phyloP scores from a whole-genome alignment of 2,797 vertebrate genomes.

The Hydrophis major region DNA sequence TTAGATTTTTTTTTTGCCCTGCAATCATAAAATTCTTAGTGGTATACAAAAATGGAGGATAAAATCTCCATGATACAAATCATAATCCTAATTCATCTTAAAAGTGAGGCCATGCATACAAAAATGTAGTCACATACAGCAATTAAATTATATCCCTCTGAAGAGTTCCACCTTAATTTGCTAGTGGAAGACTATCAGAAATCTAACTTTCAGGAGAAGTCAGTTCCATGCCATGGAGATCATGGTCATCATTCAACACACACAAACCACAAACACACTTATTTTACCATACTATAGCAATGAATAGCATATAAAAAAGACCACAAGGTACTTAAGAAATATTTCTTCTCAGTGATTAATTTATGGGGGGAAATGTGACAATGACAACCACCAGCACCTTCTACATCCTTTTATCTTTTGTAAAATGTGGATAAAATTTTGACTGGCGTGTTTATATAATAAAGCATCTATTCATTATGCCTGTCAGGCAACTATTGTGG shows the following conservation, averaged over 20 bases:
- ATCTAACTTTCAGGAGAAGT: background rate
- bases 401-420: conserved; percentile 42
- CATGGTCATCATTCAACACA: background rate
- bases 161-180: background rate
- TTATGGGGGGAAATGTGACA: conserved; percentile 45
- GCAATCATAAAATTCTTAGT: background rate
- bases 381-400: conserved; percentile 27
- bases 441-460: conserved; percentile 68
- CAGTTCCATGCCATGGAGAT: background rate
- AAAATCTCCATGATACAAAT: background rate
- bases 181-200: background rate
- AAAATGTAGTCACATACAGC: background rate
- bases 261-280: background rate
- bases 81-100: background rate
- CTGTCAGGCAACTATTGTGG: conserved; percentile 47
- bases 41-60: background rate
- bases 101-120: background rate
- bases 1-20: background rate
- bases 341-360: conserved; percentile 14
- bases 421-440: conserved; percentile 50
- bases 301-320: conserved; percentile 22
- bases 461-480: conserved; percentile 56
- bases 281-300: background rate
- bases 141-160: background rate
- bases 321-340: conserved; percentile 8